phyloP scores from a whole-genome alignment of 2,113 vertebrate species.

The Cyanistes caeruleus region DNA sequence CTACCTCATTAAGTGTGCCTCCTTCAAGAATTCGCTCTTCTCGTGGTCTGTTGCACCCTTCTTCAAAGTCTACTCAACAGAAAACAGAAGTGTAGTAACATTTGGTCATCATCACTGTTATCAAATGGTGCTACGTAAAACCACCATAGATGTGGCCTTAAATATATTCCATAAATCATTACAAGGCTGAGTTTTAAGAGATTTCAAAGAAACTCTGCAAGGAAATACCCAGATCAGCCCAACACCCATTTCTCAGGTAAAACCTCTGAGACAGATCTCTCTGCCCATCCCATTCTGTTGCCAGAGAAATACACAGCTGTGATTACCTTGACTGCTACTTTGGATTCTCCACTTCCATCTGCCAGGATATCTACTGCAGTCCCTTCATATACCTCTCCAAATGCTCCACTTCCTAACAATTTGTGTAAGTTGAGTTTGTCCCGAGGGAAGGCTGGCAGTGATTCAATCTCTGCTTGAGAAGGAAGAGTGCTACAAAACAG shows the following conservation, averaged over 20 bases:
- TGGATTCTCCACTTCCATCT: conserved; percentile 66
- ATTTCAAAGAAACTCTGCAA: not conserved
- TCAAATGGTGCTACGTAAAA: not conserved
- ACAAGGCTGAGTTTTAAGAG: not conserved
- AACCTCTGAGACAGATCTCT: not conserved
- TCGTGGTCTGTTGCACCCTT: conserved; percentile 75
- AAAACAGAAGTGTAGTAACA: not conserved
- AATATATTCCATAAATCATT: not conserved
- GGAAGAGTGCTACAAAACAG: conserved; percentile 74
- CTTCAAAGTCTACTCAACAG: conserved; percentile 76
- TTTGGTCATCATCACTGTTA: not conserved
- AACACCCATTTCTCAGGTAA: not conserved
- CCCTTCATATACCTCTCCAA: conserved; percentile 83
- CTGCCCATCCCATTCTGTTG: not conserved
- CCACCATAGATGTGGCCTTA: not conserved
- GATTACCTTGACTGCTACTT: conserved; percentile 81
- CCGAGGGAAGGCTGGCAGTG: conserved; percentile 75
- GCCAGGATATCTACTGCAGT: conserved; percentile 68
- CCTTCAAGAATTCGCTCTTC: conserved; percentile 83
- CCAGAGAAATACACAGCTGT: not conserved
- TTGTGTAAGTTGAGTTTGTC: conserved; percentile 75
- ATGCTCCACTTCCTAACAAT: conserved; percentile 80
- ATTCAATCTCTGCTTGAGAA: conserved; percentile 74
- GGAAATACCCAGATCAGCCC: not conserved
- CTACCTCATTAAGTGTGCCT: conserved; percentile 83